Conservation (phyloP, 2,888 invertebrate species). For the Cyclophora albipunctata region DNA sequence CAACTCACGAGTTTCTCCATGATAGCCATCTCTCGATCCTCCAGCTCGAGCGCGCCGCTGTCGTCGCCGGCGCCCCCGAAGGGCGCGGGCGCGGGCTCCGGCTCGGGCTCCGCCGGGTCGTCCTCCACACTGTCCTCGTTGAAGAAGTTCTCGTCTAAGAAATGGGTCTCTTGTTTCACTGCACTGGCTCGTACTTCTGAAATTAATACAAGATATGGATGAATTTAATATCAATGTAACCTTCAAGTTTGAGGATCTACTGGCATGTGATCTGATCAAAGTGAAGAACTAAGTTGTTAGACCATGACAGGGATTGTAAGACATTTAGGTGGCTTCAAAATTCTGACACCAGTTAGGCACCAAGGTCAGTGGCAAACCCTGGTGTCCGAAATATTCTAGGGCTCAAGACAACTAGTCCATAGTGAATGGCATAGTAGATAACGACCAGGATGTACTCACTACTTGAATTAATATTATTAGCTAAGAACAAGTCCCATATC, state of each 20-base stretch:
- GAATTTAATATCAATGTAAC: neutral
- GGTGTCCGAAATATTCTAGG: neutral
- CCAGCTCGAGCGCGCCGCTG: slow-evolving; percentile 24
- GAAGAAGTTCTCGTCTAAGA: slow-evolving; percentile 41
- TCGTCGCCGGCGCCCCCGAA: slow-evolving; percentile 34
- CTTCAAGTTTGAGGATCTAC: neutral
- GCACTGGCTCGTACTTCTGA: slow-evolving; percentile 32
- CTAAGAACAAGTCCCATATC: slow-evolving; percentile 59
- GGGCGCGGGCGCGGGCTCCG: slow-evolving; percentile 31
- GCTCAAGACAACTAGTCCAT: too few species aligned
- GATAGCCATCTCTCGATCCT: slow-evolving; percentile 50
- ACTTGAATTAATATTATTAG: slow-evolving; percentile 34
- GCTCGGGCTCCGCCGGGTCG: slow-evolving; percentile 39
- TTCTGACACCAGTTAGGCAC: too few species aligned
- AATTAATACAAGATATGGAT: slow-evolving; percentile 4
- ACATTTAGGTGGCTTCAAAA: too few species aligned
- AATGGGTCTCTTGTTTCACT: slow-evolving; percentile 52
- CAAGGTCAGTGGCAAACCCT: too few species aligned
- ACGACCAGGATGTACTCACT: slow-evolving; percentile 29
- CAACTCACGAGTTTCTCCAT: slow-evolving; percentile 60
- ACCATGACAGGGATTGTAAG: too few species aligned
- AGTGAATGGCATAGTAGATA: too few species aligned
- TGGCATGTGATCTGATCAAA: too few species aligned
- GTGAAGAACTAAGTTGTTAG: too few species aligned
- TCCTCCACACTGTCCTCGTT: slow-evolving; percentile 50